Conservation (phyloP, 2,888 invertebrate species). For the Chydorus sphaericus region DNA sequence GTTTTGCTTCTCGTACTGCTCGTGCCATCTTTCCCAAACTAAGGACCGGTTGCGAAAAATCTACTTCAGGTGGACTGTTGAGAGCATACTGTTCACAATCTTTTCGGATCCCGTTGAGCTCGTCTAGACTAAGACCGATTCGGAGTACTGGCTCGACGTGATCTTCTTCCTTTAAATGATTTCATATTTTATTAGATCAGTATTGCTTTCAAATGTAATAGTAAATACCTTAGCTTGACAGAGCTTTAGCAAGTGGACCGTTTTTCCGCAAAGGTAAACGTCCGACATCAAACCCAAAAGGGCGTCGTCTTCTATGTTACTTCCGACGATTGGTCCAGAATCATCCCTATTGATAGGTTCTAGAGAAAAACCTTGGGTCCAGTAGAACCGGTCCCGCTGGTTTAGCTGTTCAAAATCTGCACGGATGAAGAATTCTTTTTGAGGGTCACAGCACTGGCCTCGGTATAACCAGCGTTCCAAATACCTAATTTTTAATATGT, state of each 20-base stretch:
- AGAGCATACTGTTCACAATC: not conserved
- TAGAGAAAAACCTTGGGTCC: constrained; percentile 3
- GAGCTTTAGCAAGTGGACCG: constrained; percentile 3
- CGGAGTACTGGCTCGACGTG: not conserved
- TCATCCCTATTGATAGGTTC: not conserved
- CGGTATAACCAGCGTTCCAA: constrained; percentile 3
- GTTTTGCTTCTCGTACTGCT: not conserved
- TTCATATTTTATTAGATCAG: no score
- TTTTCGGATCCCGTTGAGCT: not conserved
- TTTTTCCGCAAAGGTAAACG: constrained; percentile 6
- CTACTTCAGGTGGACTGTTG: not conserved
- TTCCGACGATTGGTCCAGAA: not conserved
- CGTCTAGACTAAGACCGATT: not conserved
- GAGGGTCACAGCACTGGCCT: not conserved
- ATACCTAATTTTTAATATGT: not conserved
- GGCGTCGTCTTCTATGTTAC: not conserved
- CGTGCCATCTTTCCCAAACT: not conserved
- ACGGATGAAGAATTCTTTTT: constrained; percentile 7
- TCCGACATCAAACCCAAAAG: not conserved
- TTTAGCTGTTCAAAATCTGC: not conserved
- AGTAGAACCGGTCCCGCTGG: not conserved
- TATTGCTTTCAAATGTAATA: no score
- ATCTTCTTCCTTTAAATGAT: not conserved
- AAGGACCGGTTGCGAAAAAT: not conserved
- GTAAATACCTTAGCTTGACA: not conserved